Percentiles rank a stretch among this genome's conserved stretches.
phyloP scores from a whole-genome alignment of 2,888 invertebrate species.

The Icerya purchasi region DNA sequence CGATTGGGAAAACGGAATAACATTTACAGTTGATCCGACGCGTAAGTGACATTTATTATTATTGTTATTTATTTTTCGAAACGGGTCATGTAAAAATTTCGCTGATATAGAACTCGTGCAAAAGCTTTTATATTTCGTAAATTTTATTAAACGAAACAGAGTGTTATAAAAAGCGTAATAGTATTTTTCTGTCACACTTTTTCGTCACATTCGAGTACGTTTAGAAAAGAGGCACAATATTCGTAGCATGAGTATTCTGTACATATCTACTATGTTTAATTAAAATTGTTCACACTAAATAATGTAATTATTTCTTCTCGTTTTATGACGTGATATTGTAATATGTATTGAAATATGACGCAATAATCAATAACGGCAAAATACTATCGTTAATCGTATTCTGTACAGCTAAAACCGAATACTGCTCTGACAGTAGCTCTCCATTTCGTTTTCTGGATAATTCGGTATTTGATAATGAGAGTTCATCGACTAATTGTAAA shows the following conservation, averaged over 20 bases:
- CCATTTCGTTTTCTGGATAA: neutral
- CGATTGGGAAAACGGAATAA: constrained; percentile 71
- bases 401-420: neutral
- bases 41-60: constrained; percentile 51
- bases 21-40: constrained; percentile 71
- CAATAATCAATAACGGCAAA: too few relatives aligned
- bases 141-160: neutral
- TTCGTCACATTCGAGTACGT: too few relatives aligned
- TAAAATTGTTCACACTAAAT: too few relatives aligned
- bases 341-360: too few relatives aligned
- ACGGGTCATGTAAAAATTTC: neutral
- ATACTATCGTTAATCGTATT: too few relatives aligned
- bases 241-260: too few relatives aligned
- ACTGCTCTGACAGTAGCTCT: neutral
- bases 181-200: too few relatives aligned
- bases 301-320: too few relatives aligned
- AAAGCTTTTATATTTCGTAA: constrained; percentile 4
- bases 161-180: neutral
- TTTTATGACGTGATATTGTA: too few relatives aligned
- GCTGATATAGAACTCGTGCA: neutral
- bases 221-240: too few relatives aligned
- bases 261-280: too few relatives aligned
- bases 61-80: neutral
- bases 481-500: constrained; percentile 1
- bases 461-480: constrained; percentile 1